Evolutionary conservation across 1,140 invertebrate genomes (phyloP).

Genomic region (Cydia amplana): DNA sequence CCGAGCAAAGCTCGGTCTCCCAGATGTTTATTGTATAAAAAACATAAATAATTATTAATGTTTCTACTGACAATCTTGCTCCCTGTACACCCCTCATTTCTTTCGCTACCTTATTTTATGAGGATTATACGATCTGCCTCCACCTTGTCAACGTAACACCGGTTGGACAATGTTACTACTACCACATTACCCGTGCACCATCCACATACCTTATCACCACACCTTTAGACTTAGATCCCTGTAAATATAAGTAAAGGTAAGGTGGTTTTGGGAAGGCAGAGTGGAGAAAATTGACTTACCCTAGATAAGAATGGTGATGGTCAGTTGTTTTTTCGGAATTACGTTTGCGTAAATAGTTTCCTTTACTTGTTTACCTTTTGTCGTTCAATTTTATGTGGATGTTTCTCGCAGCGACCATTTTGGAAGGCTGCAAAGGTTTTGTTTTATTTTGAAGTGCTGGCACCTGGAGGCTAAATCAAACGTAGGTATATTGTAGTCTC

Average conservation of each 20-base stretch:
- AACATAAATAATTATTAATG: no score
- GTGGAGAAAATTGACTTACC: conserved; percentile 77
- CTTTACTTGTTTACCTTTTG: conserved; percentile 71
- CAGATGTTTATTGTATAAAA: no score
- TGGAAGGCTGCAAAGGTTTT: no score
- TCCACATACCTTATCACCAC: conserved; percentile 36
- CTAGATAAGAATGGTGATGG: conserved; percentile 74
- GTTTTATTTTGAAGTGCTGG: no score
- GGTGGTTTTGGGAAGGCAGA: conserved; percentile 47
- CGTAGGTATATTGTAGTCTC: no score
- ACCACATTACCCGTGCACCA: conserved; percentile 38
- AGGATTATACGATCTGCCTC: conserved; percentile 76
- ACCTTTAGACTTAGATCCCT: conserved; percentile 42
- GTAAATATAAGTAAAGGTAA: conserved; percentile 25
- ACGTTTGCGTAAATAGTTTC: conserved; percentile 66
- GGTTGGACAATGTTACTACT: conserved; percentile 66
- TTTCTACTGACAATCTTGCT: conserved; percentile 19
- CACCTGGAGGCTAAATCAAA: no score
- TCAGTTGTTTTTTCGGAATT: conserved; percentile 71
- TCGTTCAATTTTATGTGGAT: conserved; percentile 43
- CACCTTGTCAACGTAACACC: conserved; percentile 76
- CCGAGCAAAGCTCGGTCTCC: no score
- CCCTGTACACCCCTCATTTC: conserved; percentile 57
- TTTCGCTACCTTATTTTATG: conserved; percentile 77
- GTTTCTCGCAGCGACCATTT: neutral